A percentile compares a stretch with the other conserved stretches of the same genome.
phyloP scores from a whole-genome alignment of 1,140 invertebrate species.

The Anoplolepis gracilipes region DNA sequence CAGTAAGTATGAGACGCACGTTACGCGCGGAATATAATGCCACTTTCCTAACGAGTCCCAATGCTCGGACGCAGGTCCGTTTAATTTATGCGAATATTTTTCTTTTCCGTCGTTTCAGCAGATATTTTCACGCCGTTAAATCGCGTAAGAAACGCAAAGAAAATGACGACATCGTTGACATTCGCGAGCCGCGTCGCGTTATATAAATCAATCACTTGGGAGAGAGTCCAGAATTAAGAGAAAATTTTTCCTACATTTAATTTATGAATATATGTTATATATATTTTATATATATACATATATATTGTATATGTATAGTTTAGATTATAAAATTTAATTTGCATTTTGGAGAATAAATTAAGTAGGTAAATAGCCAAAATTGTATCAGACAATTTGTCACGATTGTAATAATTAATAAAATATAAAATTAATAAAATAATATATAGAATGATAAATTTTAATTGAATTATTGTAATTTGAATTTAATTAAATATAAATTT shows the following conservation, averaged over 20 bases:
- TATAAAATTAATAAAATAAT: no score
- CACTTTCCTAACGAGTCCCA: conserved; percentile 44
- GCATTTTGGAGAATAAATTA: no score
- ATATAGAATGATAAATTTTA: no score
- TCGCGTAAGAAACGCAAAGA: not conserved
- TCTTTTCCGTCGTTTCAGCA: not conserved
- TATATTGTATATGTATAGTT: no score
- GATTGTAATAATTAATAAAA: no score
- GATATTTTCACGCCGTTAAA: conserved; percentile 47
- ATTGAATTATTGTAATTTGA: no score
- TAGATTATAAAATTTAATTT: no score
- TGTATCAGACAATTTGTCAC: no score
- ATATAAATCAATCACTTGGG: not conserved
- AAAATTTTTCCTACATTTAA: not conserved
- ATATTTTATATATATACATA: no score
- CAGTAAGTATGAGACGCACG: conserved; percentile 68
- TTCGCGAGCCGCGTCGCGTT: not conserved
- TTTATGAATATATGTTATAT: no score
- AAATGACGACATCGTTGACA: conserved; percentile 10
- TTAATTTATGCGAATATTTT: conserved; percentile 59
- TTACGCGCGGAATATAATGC: conserved; percentile 71
- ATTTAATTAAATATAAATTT: no score
- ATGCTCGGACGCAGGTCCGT: conserved; percentile 49
- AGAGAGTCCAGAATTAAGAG: not conserved
- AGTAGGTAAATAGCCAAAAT: no score